phyloP scores from a whole-genome alignment of 2,888 invertebrate genomes.

The Leucophenga montana region DNA sequence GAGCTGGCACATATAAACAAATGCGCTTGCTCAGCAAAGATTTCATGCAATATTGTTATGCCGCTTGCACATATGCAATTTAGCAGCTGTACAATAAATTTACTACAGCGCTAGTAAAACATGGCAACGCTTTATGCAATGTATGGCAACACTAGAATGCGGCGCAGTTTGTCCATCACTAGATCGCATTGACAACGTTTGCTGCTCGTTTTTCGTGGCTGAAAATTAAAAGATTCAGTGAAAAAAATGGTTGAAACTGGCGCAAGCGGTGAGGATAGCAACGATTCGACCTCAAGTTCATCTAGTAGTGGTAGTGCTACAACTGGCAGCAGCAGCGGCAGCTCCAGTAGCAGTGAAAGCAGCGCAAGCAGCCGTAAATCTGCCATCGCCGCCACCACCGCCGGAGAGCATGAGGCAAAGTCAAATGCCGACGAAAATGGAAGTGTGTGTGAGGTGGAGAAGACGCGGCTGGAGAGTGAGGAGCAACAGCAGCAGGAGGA shows the following conservation, averaged over 20 bases:
- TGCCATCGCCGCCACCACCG: background rate
- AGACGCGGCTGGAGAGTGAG: background rate
- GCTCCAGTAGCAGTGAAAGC: constrained; percentile 31
- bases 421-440: background rate
- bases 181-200: no score
- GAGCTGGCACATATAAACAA: no score
- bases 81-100: no score
- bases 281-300: constrained; percentile 35
- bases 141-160: no score
- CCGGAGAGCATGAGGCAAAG: background rate
- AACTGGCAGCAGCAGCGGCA: constrained; percentile 11
- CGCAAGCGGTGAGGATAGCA: constrained; percentile 58
- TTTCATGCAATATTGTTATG: no score
- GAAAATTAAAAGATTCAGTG: no score
- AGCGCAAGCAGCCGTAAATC: background rate
- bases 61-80: no score
- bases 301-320: constrained; percentile 39
- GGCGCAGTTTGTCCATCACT: no score
- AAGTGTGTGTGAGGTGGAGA: background rate
- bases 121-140: no score
- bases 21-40: no score
- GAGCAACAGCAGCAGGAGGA: background rate
- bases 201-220: no score
- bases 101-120: no score
- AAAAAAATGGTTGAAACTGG: constrained; percentile 46